These are phyloP conservation scores for Hippocampus guttulatus DNA, from an alignment of 2,113 vertebrate genomes.

Conservation along the genomic window DNA sequence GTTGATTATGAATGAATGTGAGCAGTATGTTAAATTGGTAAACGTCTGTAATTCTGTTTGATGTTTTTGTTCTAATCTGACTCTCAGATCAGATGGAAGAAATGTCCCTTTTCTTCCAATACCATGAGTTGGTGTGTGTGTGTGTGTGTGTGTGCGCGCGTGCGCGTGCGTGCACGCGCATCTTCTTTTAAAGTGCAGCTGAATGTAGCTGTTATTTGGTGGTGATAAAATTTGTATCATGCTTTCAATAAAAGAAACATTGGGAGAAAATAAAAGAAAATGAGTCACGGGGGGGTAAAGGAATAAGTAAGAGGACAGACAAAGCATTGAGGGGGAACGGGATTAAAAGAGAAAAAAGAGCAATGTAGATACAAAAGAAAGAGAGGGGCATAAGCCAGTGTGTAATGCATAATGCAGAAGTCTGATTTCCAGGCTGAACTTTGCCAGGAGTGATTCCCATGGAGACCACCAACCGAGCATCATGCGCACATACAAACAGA, in stretches of 20 bases:
- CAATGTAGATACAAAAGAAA: background rate
- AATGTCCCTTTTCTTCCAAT: conserved; percentile 13
- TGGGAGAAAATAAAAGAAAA: conserved; percentile 4
- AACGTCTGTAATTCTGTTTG: conserved; percentile 11
- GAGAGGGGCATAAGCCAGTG: background rate
- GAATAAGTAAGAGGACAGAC: background rate
- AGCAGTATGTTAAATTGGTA: conserved; percentile 20
- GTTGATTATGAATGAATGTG: conserved; percentile 37
- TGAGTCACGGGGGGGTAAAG: background rate
- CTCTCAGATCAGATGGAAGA: conserved; percentile 22
- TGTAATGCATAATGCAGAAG: conserved; percentile 47
- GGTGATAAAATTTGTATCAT: conserved; percentile 32
- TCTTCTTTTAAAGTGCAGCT: conserved; percentile 13
- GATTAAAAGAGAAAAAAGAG: background rate
- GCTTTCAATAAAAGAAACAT: conserved; percentile 30
- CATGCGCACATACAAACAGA: background rate
- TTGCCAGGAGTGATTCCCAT: conserved; percentile 29
- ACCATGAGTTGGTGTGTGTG: background rate
- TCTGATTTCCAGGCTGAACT: conserved; percentile 39
- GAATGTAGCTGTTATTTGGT: conserved; percentile 28
- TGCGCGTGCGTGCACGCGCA: background rate
- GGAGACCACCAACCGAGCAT: conserved; percentile 33
- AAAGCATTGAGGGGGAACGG: background rate
- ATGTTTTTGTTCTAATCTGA: conserved; percentile 30
- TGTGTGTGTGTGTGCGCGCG: background rate